Percentiles rank a stretch among this genome's conserved stretches.
Conservation (phyloP, 2,888 invertebrate species). For the Matsumyia berberina region DNA sequence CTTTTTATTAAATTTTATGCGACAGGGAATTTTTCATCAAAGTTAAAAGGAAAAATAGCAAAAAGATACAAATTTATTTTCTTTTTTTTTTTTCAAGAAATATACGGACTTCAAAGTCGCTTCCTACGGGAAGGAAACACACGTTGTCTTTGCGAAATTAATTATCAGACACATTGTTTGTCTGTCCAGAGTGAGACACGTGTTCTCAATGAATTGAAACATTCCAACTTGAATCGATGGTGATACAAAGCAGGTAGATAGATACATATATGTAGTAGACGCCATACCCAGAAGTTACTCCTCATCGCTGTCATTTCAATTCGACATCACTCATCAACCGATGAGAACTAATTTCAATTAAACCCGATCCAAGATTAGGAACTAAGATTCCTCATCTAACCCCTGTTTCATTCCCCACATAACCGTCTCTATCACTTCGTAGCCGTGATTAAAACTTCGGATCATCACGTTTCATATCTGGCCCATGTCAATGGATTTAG, state of each 20-base stretch:
- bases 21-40: conserved; percentile 38
- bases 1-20: conserved; percentile 66
- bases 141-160: conserved; percentile 55
- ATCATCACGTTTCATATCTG: conserved; percentile 60
- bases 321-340: no score
- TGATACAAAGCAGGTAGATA: no score
- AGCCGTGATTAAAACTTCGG: conserved; percentile 65
- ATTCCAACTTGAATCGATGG: neutral
- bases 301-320: no score
- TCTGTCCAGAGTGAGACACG: conserved; percentile 39
- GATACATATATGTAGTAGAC: no score
- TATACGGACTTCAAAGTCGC: conserved; percentile 18
- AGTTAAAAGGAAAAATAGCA: conserved; percentile 8
- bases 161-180: conserved; percentile 40
- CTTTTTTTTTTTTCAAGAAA: conserved; percentile 1
- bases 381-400: no score
- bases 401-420: no score
- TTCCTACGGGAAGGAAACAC: conserved; percentile 4
- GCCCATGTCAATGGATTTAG: conserved; percentile 63
- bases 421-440: neutral
- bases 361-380: no score
- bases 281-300: neutral
- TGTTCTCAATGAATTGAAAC: conserved; percentile 41
- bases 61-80: conserved; percentile 6
- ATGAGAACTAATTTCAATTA: no score